Conservation (phyloP, 2,888 invertebrate species). For the Platycheirus albimanus region DNA sequence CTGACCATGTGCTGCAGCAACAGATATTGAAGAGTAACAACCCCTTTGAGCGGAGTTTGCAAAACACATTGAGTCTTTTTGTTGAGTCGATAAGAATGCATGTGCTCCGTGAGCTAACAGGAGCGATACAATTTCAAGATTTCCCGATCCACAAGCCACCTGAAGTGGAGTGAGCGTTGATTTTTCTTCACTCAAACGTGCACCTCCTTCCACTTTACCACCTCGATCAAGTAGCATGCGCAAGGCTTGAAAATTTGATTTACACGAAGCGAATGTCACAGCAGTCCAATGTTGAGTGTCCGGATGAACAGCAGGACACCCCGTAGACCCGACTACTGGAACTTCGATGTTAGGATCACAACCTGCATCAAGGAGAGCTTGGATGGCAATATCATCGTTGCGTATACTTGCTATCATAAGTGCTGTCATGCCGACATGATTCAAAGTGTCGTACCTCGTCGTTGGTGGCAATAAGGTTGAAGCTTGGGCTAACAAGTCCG, state of each 20-base stretch:
- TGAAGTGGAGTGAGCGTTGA: slow-evolving; percentile 94
- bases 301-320: slow-evolving; percentile 85
- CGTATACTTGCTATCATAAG: slow-evolving; percentile 92
- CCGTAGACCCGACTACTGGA: slow-evolving; percentile 82
- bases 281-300: slow-evolving; percentile 94
- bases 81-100: slow-evolving; percentile 92
- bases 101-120: slow-evolving; percentile 93
- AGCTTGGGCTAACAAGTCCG: slow-evolving; percentile 90
- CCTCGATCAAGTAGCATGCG: slow-evolving; percentile 90
- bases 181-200: slow-evolving; percentile 91
- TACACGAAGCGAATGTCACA: slow-evolving; percentile 89
- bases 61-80: slow-evolving; percentile 92
- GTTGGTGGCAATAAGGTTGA: slow-evolving; percentile 88
- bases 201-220: slow-evolving; percentile 93
- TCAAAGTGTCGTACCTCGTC: slow-evolving; percentile 89
- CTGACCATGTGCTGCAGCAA: slow-evolving; percentile 95
- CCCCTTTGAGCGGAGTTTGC: slow-evolving; percentile 93
- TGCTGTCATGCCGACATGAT: slow-evolving; percentile 91
- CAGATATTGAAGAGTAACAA: slow-evolving; percentile 94
- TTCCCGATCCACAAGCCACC: slow-evolving; percentile 92
- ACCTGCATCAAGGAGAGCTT: slow-evolving; percentile 90
- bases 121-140: slow-evolving; percentile 90
- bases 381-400: slow-evolving; percentile 90
- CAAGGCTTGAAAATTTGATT: slow-evolving; percentile 85
- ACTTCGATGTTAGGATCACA: slow-evolving; percentile 93